Evolutionary conservation across 2,888 invertebrate genomes (phyloP), one percentile per base, ranked within the genome.

Genomic region (Eulithis prunata): DNA sequence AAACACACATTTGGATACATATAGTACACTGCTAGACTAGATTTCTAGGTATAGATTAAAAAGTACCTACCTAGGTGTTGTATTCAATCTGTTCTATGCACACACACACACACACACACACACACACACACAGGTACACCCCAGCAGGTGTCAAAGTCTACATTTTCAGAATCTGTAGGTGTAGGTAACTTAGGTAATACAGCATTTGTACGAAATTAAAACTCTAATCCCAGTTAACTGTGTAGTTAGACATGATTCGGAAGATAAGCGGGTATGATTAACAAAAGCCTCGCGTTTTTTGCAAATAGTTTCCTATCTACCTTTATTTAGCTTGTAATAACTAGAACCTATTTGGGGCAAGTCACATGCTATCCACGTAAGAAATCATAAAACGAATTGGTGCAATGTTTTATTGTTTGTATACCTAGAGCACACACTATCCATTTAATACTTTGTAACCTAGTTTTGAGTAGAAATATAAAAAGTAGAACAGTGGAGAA

Each of bases 101-200:
- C 88, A 81, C 88, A 82, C 88, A 85, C 79, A 80, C 85, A 21
- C 88, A 85, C 79, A 80, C 85, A 21, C 88, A 81, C 88, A 82
- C 83, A 87, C 88, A 81, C 88, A 82, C 88, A 85, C 79, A 80
- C 85, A 21, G 21, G 21, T 21, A 78, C 63, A 74, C 75, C 74
- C 70, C 67, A 75, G 78, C 78, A 80, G 84, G 90, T 90, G 90
- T 90, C 91, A 91, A 91, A 91, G 91, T 91, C 91, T 90, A 91
- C 1, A 88, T 82, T 83, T 71, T 75, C 77, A 4, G 49, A 49
- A 21, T 49, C 5, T 11, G 14, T 13, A 46, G 5, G 38, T 14
- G 3, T 47, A 21, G 21, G 21, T 21, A 21, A 21, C 21, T 21
- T 21, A 21, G 21, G 21, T 21, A n/a, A 21, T 21, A 21, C 21